Base-by-base conservation (phyloP, 2,888 invertebrate genomes). In the Nomada lathburiana region DNA sequence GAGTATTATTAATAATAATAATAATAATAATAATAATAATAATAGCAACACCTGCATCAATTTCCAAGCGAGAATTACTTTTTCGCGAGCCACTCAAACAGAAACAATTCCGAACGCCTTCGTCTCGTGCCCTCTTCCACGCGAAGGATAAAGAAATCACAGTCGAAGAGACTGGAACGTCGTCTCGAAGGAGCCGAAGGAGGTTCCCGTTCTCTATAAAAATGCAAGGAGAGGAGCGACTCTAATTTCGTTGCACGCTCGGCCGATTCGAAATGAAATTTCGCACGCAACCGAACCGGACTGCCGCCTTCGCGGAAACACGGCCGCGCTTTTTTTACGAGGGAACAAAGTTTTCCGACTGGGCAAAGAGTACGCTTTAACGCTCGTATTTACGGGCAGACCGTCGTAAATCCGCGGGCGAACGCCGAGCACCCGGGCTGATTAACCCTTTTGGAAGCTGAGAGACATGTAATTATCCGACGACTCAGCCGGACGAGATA, bases 401-500 rank as follows among this genome's bases (percentile, higher is more conserved):
- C 44, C 18, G 53, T 69, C 81, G 82, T 76, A 67, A 80, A 79
- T 82, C 76, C 72, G 68, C 50, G 62, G 57, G 65, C 42, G 69
- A 44, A 71, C 80, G 23, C 80, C 80, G 86, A 84, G 85, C 86
- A 86, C 81, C 84, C 63, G 79, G 86, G 79, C 83, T 90, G 89
- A 90, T 91, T 91, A 90, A 90, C 85, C 88, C 89, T 89, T 89
- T 89, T 86, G 86, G 84, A 83, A 90, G 85, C 84, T 78, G 86
- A 83, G 86, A 90, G 90, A 89, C 88, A 82, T 89, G 88, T 91
- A 91, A 91, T 91, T 92, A 92, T 77, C 85, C 71, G 84, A 79
- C 85, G 85, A 86, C 84, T 87, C 84, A 80, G 84, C 86, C 47
- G 70, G 79, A 36, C 50, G 50, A 20, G 82, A 89, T 89, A 86